Conservation (phyloP, 2,888 invertebrate genomes). For the Drosophila ochracea region DNA sequence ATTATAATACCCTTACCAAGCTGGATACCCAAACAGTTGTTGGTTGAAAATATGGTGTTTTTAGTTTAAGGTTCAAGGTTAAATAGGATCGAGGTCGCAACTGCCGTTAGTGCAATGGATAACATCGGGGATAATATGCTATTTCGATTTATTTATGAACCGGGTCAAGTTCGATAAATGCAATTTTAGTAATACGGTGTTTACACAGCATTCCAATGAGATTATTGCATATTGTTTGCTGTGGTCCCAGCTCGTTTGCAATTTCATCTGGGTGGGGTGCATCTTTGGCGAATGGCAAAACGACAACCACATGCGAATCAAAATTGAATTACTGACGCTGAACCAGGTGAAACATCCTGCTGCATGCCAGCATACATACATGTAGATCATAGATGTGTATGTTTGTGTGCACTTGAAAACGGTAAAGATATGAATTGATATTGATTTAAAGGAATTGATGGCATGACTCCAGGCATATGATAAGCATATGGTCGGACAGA, state of each 20-base stretch:
- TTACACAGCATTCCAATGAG: constrained; percentile 15
- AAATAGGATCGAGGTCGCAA: not conserved
- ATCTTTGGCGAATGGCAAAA: not conserved
- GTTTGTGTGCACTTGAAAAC: not conserved
- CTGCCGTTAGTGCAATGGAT: not conserved
- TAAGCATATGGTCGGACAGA: constrained; percentile 21
- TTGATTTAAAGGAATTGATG: constrained; percentile 17
- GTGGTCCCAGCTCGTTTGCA: not conserved
- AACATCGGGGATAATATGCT: not conserved
- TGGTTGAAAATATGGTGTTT: not conserved
- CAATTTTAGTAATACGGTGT: constrained; percentile 15
- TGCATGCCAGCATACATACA: not conserved
- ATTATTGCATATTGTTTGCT: constrained; percentile 5
- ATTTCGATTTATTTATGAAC: not conserved
- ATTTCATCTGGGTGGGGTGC: not conserved
- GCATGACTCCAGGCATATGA: constrained; percentile 5
- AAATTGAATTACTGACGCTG: constrained; percentile 7
- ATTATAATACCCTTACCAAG: not conserved
- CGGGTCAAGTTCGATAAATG: constrained; percentile 5
- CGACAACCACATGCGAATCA: not conserved
- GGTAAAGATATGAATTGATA: constrained; percentile 8
- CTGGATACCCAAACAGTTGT: not conserved
- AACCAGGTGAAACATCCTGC: not conserved
- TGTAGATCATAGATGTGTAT: not conserved
- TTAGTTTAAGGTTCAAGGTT: not conserved